Evolutionary conservation across 1,140 invertebrate genomes (phyloP), one percentile per base, ranked within the genome.

Genomic region (Macrostomum lignano): DNA sequence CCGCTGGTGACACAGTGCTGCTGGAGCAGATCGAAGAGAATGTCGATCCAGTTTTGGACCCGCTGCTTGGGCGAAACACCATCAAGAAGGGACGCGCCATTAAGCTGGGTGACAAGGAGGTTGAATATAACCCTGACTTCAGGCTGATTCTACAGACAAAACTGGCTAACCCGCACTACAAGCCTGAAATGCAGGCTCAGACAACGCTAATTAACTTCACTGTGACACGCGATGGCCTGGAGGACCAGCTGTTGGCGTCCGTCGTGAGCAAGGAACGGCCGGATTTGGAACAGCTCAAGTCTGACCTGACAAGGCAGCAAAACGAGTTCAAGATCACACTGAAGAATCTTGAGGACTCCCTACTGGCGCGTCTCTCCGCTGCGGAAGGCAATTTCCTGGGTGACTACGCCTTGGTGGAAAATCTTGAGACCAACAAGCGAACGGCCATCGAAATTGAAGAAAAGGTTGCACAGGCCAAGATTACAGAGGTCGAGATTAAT

Each of bases 171-270:
- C 84, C 82, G 28, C 82, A 91, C 63, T 93, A 88, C 54, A 82
- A 88, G 49, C 82, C 82, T 6, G 84, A 93, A 63, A 81, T 91
- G 73, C 82, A 93, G 60, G 84, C 84, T 11, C 82, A 91, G 59
- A 81, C 78, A 0, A 91, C 82, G 7, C 59, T 93, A 21, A 84
- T 93, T 38, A 91, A 93, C 55, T 93, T 93, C 46, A 88, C 82
- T 13, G 84, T 93, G 0, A 93, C 84, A 2, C 67, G 75, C 47
- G 81, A 88, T 52, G 84, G 82, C n/a, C 57, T 93, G 11, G 82
- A 91, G 61, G 82, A 91, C 57, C 84, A 93, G 58, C 57, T 93
- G 0, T 60, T 93, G 25, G 82, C 78, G 7, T 79, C 82, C 66
- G 82, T 91, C n/a, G 84, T 93, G 0, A 81, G 82, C 60, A 81